Conservation (phyloP, 2,113 vertebrate genomes). For the Orycteropus afer region DNA sequence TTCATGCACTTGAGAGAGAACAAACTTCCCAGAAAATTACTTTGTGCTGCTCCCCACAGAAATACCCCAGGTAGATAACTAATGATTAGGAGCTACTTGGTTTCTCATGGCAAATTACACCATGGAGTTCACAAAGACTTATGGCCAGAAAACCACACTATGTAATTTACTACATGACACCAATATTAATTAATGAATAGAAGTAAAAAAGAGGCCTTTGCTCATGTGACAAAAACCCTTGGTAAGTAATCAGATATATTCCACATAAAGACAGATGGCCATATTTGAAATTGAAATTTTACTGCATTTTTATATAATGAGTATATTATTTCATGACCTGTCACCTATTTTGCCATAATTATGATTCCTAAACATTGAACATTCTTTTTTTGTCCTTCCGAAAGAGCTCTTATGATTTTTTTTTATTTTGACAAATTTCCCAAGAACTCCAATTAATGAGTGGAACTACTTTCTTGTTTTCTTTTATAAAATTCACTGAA, state of each 20-base stretch:
- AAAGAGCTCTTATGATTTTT: background rate
- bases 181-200: background rate
- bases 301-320: slow-evolving; percentile 41
- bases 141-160: no score
- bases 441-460: slow-evolving; percentile 38
- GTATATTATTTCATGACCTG: slow-evolving; percentile 53
- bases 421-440: background rate
- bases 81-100: no score
- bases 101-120: no score
- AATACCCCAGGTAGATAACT: no score
- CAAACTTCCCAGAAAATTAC: no score
- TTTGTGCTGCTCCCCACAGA: no score
- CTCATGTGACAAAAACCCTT: slow-evolving; percentile 26
- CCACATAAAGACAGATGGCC: slow-evolving; percentile 3
- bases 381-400: slow-evolving; percentile 1
- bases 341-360: slow-evolving; percentile 44
- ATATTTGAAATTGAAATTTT: slow-evolving; percentile 52
- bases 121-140: no score
- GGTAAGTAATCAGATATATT: slow-evolving; percentile 19
- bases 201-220: background rate
- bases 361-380: background rate
- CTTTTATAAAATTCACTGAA: background rate
- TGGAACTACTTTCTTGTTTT: background rate
- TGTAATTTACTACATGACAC: no score
- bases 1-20: no score